Base-by-base conservation (phyloP, 2,113 vertebrate species). In the Daboia siamensis region DNA sequence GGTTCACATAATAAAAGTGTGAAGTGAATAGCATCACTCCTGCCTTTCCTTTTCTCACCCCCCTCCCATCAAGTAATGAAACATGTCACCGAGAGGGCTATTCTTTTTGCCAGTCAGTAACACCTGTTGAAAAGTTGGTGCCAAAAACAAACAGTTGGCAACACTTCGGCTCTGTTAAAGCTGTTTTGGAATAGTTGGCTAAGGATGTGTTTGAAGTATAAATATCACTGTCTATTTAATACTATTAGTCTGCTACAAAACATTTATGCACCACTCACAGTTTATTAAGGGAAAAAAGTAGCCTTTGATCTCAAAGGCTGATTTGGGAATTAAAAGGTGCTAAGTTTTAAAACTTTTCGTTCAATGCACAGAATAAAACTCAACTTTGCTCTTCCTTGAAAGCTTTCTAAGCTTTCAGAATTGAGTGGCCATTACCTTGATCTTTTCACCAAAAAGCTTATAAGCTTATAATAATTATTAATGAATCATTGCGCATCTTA, bases 121-220 rank as follows among this genome's bases (percentile, higher is more conserved):
- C 92, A 95, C 88, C 91, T 97, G 91, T 93, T 95, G 80, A 90
- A 96, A 94, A 86, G 33, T n/a, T 86, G 48, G 15, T 89, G 94
- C 90, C 94, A 96, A 93, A 90, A 94, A 51, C 52, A 64, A 95
- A 91, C 92, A 91, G 86, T 89, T 94, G 55, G 95, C 56, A 20
- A 92, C 57, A 90, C 11, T 90, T 23, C 86, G 64, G 39, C 89
- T 29, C 17, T 80, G 94, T 92, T 93, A 64, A 91, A 23, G 12
- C 61, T 95, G 46, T 80, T 74, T 93, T 94, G 88, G 56, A 94
- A 61, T 44, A 96, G 24, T 64, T 96, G 94, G 84, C 21, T 87
- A 89, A 93, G 90, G 93, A 88, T 74, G 69, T 86, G 95, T 95
- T 95, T 96, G 87, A 91, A 94, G 8, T 61, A 44, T 91, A 95